Percentiles rank a stretch among this genome's conserved stretches.
Evolutionary conservation across 2,888 invertebrate species (phyloP).

Genomic region (Pyrrhia umbra): DNA sequence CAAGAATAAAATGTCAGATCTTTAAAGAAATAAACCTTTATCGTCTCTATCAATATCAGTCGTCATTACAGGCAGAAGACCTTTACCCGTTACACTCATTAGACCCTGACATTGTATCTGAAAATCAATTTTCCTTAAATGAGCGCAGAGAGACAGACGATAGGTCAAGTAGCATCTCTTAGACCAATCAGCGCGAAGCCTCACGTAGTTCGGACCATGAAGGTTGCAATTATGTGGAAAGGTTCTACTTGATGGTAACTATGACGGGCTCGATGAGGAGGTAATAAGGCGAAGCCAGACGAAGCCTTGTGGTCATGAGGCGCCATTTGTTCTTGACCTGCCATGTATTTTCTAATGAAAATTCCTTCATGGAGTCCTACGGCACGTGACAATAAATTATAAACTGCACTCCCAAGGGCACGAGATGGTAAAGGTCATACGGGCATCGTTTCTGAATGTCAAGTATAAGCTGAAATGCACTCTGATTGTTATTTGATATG

Average conservation of each 20-base stretch:
- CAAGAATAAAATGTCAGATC: conserved; percentile 1
- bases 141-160: conserved; percentile 34
- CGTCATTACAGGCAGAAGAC: conserved; percentile 6
- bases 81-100: conserved; percentile 24
- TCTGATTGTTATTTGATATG: not conserved
- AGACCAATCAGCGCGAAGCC: conserved; percentile 64
- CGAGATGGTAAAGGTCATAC: conserved; percentile 10
- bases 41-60: not conserved
- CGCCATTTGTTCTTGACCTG: conserved; percentile 77
- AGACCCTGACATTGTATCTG: conserved; percentile 45
- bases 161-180: conserved; percentile 58
- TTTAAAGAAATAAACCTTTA: conserved; percentile 1
- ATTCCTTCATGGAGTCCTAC: conserved; percentile 67
- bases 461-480: conserved; percentile 1
- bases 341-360: conserved; percentile 72
- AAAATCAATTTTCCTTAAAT: conserved; percentile 45
- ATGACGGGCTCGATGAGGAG: conserved; percentile 66
- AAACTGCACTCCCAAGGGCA: conserved; percentile 54
- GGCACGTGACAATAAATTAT: conserved; percentile 60
- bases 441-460: conserved; percentile 12
- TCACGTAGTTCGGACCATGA: conserved; percentile 64
- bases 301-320: conserved; percentile 72
- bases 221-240: conserved; percentile 67
- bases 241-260: conserved; percentile 63
- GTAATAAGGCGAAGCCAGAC: conserved; percentile 71